These are phyloP conservation scores for Scalopus aquaticus DNA, from an alignment of 2,113 vertebrate species.

Conservation along the genomic window DNA sequence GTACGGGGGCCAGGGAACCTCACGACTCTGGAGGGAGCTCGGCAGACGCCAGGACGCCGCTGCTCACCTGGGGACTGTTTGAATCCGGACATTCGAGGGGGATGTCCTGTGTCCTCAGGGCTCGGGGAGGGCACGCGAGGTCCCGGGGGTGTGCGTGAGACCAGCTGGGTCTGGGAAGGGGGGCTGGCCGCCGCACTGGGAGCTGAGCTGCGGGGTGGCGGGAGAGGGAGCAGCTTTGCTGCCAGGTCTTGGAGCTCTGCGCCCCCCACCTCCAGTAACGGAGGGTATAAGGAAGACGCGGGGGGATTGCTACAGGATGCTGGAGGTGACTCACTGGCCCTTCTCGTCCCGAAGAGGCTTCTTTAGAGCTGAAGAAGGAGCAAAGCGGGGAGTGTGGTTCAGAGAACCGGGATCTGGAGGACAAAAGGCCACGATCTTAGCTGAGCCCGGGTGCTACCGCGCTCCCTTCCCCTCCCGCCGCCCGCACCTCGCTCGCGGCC, in stretches of 20 bases:
- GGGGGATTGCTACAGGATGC: background rate
- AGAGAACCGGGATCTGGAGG: background rate
- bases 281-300: background rate
- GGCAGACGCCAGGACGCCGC: background rate
- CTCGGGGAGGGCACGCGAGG: background rate
- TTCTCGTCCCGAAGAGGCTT: background rate
- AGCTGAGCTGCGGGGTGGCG: background rate
- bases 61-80: background rate
- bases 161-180: background rate
- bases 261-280: background rate
- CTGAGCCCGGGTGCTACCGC: background rate
- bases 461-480: too few species aligned
- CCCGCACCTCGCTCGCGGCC: background rate
- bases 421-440: slow-evolving; percentile 62
- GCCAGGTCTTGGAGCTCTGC: background rate
- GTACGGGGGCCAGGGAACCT: background rate
- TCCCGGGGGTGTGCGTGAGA: background rate
- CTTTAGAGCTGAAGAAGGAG: background rate
- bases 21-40: background rate
- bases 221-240: background rate
- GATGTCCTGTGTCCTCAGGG: background rate
- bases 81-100: background rate
- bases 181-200: background rate
- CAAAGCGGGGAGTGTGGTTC: background rate
- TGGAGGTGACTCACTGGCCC: background rate